phyloP scores from a whole-genome alignment of 2,888 invertebrate genomes.

The Trypoxylon attenuatum region DNA sequence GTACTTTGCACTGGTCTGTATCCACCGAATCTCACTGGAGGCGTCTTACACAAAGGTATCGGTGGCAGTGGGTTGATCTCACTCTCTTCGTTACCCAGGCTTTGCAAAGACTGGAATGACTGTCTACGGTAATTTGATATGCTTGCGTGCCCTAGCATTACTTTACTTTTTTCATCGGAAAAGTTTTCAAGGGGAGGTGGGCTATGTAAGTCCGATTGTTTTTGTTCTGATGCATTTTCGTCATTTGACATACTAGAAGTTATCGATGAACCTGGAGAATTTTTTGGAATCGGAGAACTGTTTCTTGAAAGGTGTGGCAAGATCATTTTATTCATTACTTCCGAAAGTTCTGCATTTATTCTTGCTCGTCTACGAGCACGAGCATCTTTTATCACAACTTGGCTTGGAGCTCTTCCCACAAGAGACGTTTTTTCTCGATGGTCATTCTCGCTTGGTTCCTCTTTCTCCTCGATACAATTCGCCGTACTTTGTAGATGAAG shows the following conservation, averaged over 20 bases:
- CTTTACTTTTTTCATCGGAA: neutral
- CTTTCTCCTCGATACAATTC: slow-evolving; percentile 57
- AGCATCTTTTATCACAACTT: slow-evolving; percentile 38
- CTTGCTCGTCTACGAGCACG: slow-evolving; percentile 51
- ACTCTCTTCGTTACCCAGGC: too few species aligned
- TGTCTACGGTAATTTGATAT: neutral
- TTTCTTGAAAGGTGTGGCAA: slow-evolving; percentile 7
- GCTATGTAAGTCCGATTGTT: neutral
- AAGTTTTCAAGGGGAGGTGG: neutral
- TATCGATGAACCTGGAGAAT: too few species aligned
- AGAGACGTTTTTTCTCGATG: neutral
- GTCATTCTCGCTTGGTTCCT: slow-evolving; percentile 46
- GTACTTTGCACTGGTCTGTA: slow-evolving; percentile 37
- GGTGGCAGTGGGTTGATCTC: slow-evolving; percentile 15
- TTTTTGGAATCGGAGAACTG: neutral
- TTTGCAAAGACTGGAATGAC: neutral
- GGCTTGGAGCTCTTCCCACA: neutral
- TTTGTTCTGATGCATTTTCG: neutral
- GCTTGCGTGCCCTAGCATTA: neutral
- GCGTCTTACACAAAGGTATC: neutral
- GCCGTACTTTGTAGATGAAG: slow-evolving; percentile 35
- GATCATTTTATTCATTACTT: slow-evolving; percentile 7
- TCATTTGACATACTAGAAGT: neutral
- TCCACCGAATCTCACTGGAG: slow-evolving; percentile 34
- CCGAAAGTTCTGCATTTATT: slow-evolving; percentile 11